Evolutionary conservation across 2,888 invertebrate genomes (phyloP), one percentile per base, ranked within the genome.

Genomic region (Thereva nobilitata): DNA sequence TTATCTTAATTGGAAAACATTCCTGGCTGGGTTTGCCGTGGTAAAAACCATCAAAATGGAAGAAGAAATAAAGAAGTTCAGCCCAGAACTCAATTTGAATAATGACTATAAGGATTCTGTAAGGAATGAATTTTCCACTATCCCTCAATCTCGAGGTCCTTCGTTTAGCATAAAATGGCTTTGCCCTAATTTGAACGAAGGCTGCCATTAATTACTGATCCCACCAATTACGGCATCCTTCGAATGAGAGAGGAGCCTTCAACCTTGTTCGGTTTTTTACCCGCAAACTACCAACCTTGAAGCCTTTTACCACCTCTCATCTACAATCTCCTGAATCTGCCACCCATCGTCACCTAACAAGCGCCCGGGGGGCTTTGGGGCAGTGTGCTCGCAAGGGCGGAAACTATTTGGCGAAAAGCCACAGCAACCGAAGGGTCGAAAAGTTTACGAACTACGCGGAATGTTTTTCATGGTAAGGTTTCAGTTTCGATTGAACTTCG

Each of bases 141-240:
- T 23, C 23, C 23, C 23, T 23, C 23, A 23, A 23, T 23, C 23
- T 23, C 23, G 23, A 23, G 23, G 23, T 23, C 23, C 61, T 61
- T 68, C 55, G 54, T 47, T 65, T 55, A 41, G 55, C 49, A 65
- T 56, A 38, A 35, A 56, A 54, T 23, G 38, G 45, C 65, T 37
- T 37, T 4, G 38, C 41, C 49, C 55, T 47, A 49, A 65, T 56
- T 65, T 65, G 8, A 65, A 55, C 56, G 47, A 49, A 65, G 37
- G 45, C 65, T 49, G n/a, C 49, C 65, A 65, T 65, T 65, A 65
- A 65, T 65, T 65, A 56, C 65, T 65, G 65, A 55, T 65, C 65
- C 65, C 12, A 54, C 65, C 65, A 65, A 65, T 65, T 65, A 65
- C 56, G 44, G 56, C 49, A 44, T 5, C 49, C 38, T 61, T 61